Evolutionary conservation across 2,888 invertebrate genomes (phyloP), one percentile per base, ranked within the genome.

Genomic region (Lucinisca nassula): DNA sequence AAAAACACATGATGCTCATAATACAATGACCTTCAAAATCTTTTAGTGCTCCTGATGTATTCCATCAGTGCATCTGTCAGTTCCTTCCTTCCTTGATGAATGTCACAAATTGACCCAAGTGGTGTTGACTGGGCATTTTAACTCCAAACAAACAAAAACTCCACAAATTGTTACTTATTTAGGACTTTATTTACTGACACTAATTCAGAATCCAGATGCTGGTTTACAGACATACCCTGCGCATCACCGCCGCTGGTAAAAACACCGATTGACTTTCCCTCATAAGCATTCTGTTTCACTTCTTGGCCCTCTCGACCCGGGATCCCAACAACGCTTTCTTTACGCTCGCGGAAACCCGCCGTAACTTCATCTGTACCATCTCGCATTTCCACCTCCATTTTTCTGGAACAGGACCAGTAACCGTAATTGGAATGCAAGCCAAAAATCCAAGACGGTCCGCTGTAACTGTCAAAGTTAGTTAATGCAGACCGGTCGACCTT

Each of bases 191-290:
- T n/a, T n/a, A n/a, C n/a, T n/a, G n/a, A n/a, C n/a, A n/a, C n/a
- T n/a, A n/a, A n/a, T n/a, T n/a, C n/a, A n/a, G n/a, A n/a, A n/a
- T n/a, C n/a, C n/a, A n/a, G n/a, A n/a, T n/a, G n/a, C n/a, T n/a
- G n/a, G n/a, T n/a, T n/a, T n/a, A n/a, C n/a, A n/a, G n/a, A n/a
- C 61, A 73, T 89, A 98, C 98, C 98, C 98, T 97, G 99, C 35
- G 99, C 99, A 97, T 99, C 99, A 81, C 99, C 99, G 93, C 99
- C 99, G 96, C 99, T 99, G 80, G 99, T 99, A 95, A 99, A 98
- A 55, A 99, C 99, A 17, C 98, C 99, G 87, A 99, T 97, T 40
- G 98, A 98, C 96, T 98, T 98, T 82, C 99, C 99, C 95, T 98
- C 98, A 84, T 94, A 93, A 45, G 90, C 84, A 10, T 93, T 94